These are phyloP conservation scores for Macropodus opercularis DNA, from an alignment of 2,797 vertebrate species.

Conservation along the genomic window DNA sequence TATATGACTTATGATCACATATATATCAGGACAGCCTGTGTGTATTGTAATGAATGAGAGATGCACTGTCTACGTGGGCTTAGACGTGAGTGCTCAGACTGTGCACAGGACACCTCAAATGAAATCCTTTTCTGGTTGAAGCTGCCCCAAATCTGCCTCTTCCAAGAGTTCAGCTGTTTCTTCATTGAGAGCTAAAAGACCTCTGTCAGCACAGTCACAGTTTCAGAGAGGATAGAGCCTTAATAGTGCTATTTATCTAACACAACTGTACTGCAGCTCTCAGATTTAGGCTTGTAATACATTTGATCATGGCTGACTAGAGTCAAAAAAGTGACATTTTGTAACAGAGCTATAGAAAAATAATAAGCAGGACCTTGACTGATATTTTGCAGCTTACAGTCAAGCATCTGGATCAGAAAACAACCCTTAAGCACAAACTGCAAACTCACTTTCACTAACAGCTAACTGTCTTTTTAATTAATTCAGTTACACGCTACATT, in stretches of 20 bases:
- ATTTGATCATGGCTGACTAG: slow-evolving; percentile 6
- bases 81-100: slow-evolving; percentile 27
- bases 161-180: slow-evolving; percentile 8
- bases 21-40: slow-evolving; percentile 24
- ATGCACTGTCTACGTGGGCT: slow-evolving; percentile 43
- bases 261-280: neutral
- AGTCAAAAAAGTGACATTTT: neutral
- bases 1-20: slow-evolving; percentile 17
- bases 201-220: neutral
- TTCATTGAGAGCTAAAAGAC: slow-evolving; percentile 9
- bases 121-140: slow-evolving; percentile 22
- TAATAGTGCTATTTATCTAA: no score
- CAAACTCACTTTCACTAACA: neutral
- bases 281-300: neutral
- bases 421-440: neutral
- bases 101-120: slow-evolving; percentile 20
- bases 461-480: neutral
- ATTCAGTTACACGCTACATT: neutral
- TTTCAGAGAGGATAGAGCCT: neutral
- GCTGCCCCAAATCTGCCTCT: slow-evolving; percentile 37
- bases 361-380: neutral
- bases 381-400: neutral
- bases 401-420: neutral
- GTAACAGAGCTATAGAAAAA: neutral
- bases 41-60: slow-evolving; percentile 45